A percentile compares a stretch with the other conserved stretches of the same genome.
Evolutionary conservation across 2,888 invertebrate genomes (phyloP).

Genomic region (Geotrupes spiniger): DNA sequence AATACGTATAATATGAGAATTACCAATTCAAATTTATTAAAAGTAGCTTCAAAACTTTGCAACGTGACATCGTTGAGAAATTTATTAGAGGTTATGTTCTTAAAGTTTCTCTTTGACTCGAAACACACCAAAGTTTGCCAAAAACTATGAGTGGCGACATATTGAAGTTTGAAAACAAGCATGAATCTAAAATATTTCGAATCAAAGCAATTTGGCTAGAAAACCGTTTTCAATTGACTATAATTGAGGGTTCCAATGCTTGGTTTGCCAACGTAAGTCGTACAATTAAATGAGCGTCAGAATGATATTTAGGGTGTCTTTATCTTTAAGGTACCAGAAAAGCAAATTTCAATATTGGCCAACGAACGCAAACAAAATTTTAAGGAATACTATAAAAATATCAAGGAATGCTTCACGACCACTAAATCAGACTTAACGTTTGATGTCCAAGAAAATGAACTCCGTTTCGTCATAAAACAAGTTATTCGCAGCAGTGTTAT

Average conservation of each 20-base stretch:
- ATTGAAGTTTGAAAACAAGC: constrained; percentile 12
- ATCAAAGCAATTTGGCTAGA: constrained; percentile 25
- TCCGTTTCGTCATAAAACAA: constrained; percentile 26
- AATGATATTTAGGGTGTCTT: not conserved
- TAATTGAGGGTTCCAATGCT: constrained; percentile 19
- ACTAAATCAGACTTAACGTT: constrained; percentile 15
- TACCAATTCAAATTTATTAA: too few species aligned
- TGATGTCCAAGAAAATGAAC: constrained; percentile 13
- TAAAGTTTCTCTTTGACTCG: too few species aligned
- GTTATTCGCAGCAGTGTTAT: constrained; percentile 20
- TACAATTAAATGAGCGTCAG: too few species aligned
- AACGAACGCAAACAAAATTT: constrained; percentile 23
- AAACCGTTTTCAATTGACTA: constrained; percentile 19
- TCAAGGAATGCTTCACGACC: constrained; percentile 22
- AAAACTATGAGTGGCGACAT: constrained; percentile 1
- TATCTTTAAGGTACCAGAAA: constrained; percentile 25
- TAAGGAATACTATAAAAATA: constrained; percentile 25
- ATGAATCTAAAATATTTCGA: constrained; percentile 19
- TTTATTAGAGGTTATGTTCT: too few species aligned
- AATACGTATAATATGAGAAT: too few species aligned
- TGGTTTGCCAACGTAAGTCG: constrained; percentile 24
- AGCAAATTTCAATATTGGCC: constrained; percentile 24
- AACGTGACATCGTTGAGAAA: too few species aligned
- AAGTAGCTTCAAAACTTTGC: too few species aligned
- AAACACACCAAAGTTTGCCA: too few species aligned